Evolutionary conservation across 1,140 invertebrate genomes (phyloP), one percentile per base, ranked within the genome.

Genomic region (Neodiprion fabricii): DNA sequence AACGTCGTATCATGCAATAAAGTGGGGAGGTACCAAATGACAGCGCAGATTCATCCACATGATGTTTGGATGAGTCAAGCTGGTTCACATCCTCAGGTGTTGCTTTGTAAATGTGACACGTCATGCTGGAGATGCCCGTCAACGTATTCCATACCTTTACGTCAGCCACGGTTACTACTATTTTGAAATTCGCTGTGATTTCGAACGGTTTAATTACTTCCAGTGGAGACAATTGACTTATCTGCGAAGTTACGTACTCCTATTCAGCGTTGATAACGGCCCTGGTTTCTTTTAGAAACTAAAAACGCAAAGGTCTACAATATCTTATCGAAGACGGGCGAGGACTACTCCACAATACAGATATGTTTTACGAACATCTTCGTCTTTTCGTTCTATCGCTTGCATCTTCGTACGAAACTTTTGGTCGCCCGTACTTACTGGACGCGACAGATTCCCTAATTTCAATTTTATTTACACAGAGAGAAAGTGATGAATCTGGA

Each of bases 301-400:
- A 40, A 49, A 81, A 72, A 74, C 74, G 72, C n/a, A 82, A 40
- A 11, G 79, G 76, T 48, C 78, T 23, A 71, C 78, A 81, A 53
- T 66, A 81, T 47, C 71, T 75, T 4, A 72, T 65, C 50, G 76
- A 79, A 7, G 71, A 40, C 28, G 28, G 28, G 28, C 28, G 28
- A 40, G 28, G 28, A 40, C 5, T 40, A 40, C 28, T 40, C 28
- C 28, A 40, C 28, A 40, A 5, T 5, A 40, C 28, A 40, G 28
- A 40, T 3, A 40, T 40, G 28, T 40, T 40, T 40, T 40, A 1
- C 5, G 28, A 40, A 40, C 5, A 5, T 40, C 28, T 40, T 40
- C 28, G 28, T 40, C 28, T 40, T 40, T 40, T 40, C 5, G 28
- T 40, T 40, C 28, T 40, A 40, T 40, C 28, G 5, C 28, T 40